Evolutionary conservation across 1,140 invertebrate species (phyloP).

Genomic region (Brachystomella parvula): DNA sequence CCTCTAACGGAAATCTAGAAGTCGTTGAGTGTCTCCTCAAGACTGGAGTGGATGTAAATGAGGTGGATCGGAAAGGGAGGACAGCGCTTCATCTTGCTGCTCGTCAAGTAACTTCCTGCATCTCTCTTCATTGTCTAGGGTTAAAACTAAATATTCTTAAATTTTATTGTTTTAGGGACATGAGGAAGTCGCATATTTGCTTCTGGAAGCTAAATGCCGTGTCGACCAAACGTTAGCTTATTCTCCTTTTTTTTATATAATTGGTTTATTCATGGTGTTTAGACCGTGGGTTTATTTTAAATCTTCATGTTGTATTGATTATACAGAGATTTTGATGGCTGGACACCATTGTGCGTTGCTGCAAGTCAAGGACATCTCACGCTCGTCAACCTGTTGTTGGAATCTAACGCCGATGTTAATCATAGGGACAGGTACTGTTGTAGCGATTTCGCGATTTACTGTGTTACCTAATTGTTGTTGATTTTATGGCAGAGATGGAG

Average conservation of each 20-base stretch:
- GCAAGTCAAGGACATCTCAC: conserved; percentile 57
- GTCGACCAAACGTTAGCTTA: conserved; percentile 43
- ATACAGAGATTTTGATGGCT: conserved; percentile 40
- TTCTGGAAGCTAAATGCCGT: conserved; percentile 47
- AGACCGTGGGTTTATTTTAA: conserved; percentile 50
- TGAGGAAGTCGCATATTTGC: conserved; percentile 48
- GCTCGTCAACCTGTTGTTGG: conserved; percentile 66
- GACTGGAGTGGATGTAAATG: conserved; percentile 52
- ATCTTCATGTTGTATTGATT: neutral
- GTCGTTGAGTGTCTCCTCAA: conserved; percentile 56
- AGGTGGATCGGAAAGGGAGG: conserved; percentile 64
- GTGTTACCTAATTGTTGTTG: neutral
- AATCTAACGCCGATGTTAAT: conserved; percentile 76
- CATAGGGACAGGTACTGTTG: conserved; percentile 63
- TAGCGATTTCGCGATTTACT: conserved; percentile 7
- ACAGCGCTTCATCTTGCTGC: conserved; percentile 75
- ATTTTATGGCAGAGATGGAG: conserved; percentile 55
- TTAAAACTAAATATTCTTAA: conserved; percentile 1
- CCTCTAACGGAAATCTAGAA: conserved; percentile 6
- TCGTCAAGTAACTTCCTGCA: conserved; percentile 47
- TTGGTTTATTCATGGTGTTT: too few relatives aligned
- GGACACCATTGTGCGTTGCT: conserved; percentile 68
- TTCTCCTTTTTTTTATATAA: too few relatives aligned
- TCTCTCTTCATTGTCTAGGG: neutral
- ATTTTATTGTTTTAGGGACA: conserved; percentile 51